Evolutionary conservation across 2,888 invertebrate species (phyloP), one percentile per base, ranked within the genome.

Genomic region (Drosophila nigritarsus): DNA sequence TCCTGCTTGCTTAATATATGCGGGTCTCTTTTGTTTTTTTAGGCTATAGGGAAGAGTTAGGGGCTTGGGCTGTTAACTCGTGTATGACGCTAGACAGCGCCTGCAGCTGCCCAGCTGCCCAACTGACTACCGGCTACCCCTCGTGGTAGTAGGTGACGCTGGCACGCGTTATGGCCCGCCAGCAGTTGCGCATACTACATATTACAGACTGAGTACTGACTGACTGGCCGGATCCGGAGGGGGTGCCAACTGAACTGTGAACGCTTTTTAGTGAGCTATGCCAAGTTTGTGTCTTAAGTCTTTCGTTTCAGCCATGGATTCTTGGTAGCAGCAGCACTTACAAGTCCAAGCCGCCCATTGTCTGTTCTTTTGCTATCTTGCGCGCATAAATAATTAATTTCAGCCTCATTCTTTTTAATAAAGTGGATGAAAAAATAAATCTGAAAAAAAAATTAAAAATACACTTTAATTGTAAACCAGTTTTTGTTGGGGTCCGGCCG

Each of bases 311-410:
- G 34, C 50, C 34, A 30, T 30, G 49, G 59, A 69, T 77, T 77
- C 71, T 78, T 68, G 67, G 71, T 68, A 68, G 51, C 50, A 36
- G 29, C 38, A 30, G 42, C 56, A 68, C 59, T 54, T 75, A 40
- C 49, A 30, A 20, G 20, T 49, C 49, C 55, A 20, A 50, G 65
- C 53, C 81, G 73, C 81, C 81, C 71, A 81, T 76, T 80, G 74
- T 71, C 68, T 55, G 66, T 42, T 56, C 29, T 30, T 29, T 32
- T 4, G 40, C 62, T 72, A 85, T 85, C 80, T 82, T 73, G 64
- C 40, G 75, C 68, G 79, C 85, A 89, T 86, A 86, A 87, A 84
- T 86, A 89, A 86, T 86, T 86, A 83, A 87, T 89, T 85, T 82
- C 66, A 89, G 71, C 67, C 75, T 74, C 75, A 85, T 78, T 82